A percentile compares a stretch with the other conserved stretches of the same genome.
phyloP scores from a whole-genome alignment of 2,113 vertebrate genomes.

The Xiphias gladius region DNA sequence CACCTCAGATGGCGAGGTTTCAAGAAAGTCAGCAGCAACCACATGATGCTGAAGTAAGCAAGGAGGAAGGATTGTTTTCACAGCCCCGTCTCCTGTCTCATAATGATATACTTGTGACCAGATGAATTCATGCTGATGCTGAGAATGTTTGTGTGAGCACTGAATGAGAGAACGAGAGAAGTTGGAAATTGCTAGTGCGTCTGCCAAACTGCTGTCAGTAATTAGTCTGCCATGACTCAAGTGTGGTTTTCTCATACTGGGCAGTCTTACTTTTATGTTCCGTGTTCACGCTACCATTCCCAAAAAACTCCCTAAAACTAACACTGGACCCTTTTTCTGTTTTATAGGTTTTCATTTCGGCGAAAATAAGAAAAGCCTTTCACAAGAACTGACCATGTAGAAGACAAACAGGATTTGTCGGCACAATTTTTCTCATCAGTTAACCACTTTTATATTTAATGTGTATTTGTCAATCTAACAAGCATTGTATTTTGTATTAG shows the following conservation, averaged over 20 bases:
- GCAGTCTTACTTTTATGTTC: not conserved
- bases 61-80: constrained; percentile 55
- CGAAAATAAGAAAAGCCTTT: constrained; percentile 72
- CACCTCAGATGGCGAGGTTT: constrained; percentile 32
- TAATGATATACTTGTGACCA: constrained; percentile 80
- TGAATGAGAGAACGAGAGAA: constrained; percentile 27
- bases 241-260: not conserved
- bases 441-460: constrained; percentile 58
- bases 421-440: constrained; percentile 25
- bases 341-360: constrained; percentile 85
- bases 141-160: constrained; percentile 61
- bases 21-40: constrained; percentile 28
- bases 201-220: constrained; percentile 55
- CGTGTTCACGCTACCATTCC: not conserved
- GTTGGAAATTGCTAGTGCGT: constrained; percentile 1
- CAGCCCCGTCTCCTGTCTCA: constrained; percentile 59
- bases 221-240: constrained; percentile 45
- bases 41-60: constrained; percentile 57
- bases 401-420: constrained; percentile 59
- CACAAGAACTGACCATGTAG: constrained; percentile 11
- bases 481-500: constrained; percentile 55
- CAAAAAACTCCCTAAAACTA: not conserved
- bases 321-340: constrained; percentile 57
- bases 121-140: constrained; percentile 66
- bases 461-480: constrained; percentile 53